Conservation (phyloP, 2,888 invertebrate species). For the Phyllotreta striolata region DNA sequence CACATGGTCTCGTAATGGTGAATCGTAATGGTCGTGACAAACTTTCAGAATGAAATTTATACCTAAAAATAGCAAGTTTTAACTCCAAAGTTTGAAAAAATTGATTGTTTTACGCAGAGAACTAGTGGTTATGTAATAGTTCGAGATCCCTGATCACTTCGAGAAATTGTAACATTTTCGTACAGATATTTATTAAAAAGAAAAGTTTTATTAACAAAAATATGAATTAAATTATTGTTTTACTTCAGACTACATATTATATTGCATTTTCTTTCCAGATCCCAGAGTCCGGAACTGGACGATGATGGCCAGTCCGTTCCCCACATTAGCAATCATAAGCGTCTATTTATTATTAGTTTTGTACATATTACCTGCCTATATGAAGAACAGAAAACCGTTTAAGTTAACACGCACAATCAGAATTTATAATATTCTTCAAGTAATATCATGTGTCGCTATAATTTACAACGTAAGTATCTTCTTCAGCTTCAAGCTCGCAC, state of each 20-base stretch:
- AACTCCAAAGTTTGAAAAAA: not conserved
- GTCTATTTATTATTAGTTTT: slow-evolving; percentile 64
- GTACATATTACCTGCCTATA: slow-evolving; percentile 67
- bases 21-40: too few relatives aligned
- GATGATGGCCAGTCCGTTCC: slow-evolving; percentile 64
- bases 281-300: slow-evolving; percentile 63
- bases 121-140: too few relatives aligned
- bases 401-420: slow-evolving; percentile 72
- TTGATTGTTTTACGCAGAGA: too few relatives aligned
- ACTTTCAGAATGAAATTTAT: too few relatives aligned
- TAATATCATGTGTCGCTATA: slow-evolving; percentile 71
- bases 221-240: not conserved
- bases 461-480: slow-evolving; percentile 72
- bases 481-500: not conserved
- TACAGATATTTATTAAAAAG: slow-evolving; percentile 9
- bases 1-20: too few relatives aligned
- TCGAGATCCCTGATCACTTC: too few relatives aligned
- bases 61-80: too few relatives aligned
- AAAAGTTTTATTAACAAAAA: not conserved
- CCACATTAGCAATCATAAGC: slow-evolving; percentile 60
- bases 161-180: too few relatives aligned
- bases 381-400: slow-evolving; percentile 75
- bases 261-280: slow-evolving; percentile 52
- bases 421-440: slow-evolving; percentile 84
- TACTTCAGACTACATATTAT: not conserved